Percentiles rank a stretch among this genome's conserved stretches.
These are phyloP conservation scores for Scaptomyza cyrtandrae DNA, from an alignment of 2,888 invertebrate genomes.

Conservation along the genomic window DNA sequence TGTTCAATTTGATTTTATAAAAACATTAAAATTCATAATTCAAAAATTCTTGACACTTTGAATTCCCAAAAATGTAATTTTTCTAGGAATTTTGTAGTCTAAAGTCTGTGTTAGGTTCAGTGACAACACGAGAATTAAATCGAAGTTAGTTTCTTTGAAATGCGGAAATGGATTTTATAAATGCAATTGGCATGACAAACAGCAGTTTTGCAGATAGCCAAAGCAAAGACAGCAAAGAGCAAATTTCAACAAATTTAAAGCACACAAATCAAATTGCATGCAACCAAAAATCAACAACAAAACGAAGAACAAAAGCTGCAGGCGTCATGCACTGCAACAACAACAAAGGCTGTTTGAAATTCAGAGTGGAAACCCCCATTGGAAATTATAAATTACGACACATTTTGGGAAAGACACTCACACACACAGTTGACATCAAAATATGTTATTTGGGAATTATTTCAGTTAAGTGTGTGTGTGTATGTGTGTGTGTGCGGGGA, in stretches of 20 bases:
- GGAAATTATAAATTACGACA: constrained; percentile 77
- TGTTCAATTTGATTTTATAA: background rate
- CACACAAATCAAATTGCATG: constrained; percentile 69
- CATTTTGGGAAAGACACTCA: constrained; percentile 39
- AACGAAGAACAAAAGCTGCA: constrained; percentile 22
- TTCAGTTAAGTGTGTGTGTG: constrained; percentile 13
- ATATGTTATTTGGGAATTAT: constrained; percentile 73
- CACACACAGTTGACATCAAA: constrained; percentile 64
- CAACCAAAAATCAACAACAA: constrained; percentile 19
- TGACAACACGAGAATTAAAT: background rate
- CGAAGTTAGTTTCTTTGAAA: constrained; percentile 21
- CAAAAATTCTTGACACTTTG: no score
- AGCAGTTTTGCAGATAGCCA: no score
- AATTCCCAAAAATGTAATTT: background rate
- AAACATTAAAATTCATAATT: no score
- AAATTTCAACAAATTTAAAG: constrained; percentile 66
- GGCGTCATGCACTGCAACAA: constrained; percentile 19
- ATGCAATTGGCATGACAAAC: constrained; percentile 44
- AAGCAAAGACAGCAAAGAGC: constrained; percentile 27
- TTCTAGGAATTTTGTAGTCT: background rate
- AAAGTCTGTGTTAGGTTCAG: background rate
- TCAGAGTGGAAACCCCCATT: constrained; percentile 31
- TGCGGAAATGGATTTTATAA: constrained; percentile 24
- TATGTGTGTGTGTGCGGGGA: no score
- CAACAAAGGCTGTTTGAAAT: background rate